These are phyloP conservation scores for Nothobranchius furzeri DNA, from an alignment of 2,113 vertebrate genomes.

Conservation along the genomic window DNA sequence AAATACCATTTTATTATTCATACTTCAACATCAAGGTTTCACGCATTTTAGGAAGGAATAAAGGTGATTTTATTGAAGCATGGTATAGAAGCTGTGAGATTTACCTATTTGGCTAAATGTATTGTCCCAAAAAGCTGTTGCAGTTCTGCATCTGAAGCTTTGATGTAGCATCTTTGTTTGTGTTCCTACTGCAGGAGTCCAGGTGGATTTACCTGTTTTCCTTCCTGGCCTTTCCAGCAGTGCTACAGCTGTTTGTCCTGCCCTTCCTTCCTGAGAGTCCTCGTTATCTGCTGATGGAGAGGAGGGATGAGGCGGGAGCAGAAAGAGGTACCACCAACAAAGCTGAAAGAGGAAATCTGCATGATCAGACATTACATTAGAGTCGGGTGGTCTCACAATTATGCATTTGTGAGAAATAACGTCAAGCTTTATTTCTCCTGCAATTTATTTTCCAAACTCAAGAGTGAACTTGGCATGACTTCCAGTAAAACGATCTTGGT, in stretches of 20 bases:
- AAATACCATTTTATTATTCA: background rate
- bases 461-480: too few species aligned
- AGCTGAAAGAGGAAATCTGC: background rate
- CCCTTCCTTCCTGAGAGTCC: conserved; percentile 95
- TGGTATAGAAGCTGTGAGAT: background rate
- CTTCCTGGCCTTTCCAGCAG: conserved; percentile 81
- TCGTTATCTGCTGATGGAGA: conserved; percentile 90
- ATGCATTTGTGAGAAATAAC: too few species aligned
- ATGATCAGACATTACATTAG: background rate
- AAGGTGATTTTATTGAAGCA: too few species aligned
- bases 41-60: too few species aligned
- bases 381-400: background rate
- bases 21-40: too few species aligned
- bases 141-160: background rate
- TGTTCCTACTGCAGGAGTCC: conserved; percentile 78
- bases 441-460: too few species aligned
- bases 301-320: conserved; percentile 80
- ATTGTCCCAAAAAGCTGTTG: background rate
- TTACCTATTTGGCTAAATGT: background rate
- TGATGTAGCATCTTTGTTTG: conserved; percentile 1
- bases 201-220: conserved; percentile 89
- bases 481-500: too few species aligned
- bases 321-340: conserved; percentile 82
- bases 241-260: conserved; percentile 84
- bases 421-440: too few species aligned